Conservation (phyloP, 2,888 invertebrate genomes). For the Clivina fossor region DNA sequence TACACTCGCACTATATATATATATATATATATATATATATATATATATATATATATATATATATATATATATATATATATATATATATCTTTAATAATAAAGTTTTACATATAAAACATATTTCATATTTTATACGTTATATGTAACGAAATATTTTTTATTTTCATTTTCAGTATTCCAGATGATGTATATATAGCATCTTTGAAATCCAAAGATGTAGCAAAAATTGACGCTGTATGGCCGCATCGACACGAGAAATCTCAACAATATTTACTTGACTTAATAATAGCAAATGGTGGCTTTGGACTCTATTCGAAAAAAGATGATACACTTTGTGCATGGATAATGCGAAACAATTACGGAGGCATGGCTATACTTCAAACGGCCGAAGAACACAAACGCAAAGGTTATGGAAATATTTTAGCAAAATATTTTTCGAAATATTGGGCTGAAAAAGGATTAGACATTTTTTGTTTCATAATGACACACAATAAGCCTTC, state of each 20-base stretch:
- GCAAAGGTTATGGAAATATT: conserved; percentile 50
- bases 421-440: conserved; percentile 48
- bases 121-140: no score
- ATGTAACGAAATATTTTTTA: no score
- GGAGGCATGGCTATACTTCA: conserved; percentile 49
- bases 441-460: conserved; percentile 47
- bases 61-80: no score
- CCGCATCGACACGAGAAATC: conserved; percentile 46
- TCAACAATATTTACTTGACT: conserved; percentile 44
- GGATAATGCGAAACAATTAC: conserved; percentile 48
- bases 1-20: no score
- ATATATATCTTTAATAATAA: no score
- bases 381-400: conserved; percentile 47
- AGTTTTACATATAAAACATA: no score
- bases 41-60: no score
- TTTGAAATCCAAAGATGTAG: conserved; percentile 44
- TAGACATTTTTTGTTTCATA: conserved; percentile 46
- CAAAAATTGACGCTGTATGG: conserved; percentile 48
- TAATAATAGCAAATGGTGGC: conserved; percentile 49
- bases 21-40: no score
- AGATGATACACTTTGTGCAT: conserved; percentile 48
- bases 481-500: conserved; percentile 47
- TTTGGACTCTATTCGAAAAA: conserved; percentile 49
- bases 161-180: conserved; percentile 45
- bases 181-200: conserved; percentile 47